These are phyloP conservation scores for Coregonus suidteri DNA, from an alignment of 2,797 vertebrate genomes.

Conservation along the genomic window DNA sequence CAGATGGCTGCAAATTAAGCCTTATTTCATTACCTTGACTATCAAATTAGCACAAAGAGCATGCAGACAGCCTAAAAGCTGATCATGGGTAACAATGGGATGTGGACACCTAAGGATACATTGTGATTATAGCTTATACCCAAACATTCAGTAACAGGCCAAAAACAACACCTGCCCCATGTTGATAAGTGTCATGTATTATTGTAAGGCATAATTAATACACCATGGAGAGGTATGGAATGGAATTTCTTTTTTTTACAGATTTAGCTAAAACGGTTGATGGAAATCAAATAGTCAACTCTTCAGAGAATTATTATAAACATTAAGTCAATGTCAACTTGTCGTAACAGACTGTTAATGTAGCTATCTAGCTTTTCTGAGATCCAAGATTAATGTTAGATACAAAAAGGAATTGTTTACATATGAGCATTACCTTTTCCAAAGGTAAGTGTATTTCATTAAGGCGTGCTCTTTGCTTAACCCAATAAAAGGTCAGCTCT, in stretches of 20 bases:
- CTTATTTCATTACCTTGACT: conserved; percentile 49
- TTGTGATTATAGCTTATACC: not conserved
- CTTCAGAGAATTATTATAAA: not conserved
- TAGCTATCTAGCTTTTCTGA: not conserved
- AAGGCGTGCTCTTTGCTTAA: not conserved
- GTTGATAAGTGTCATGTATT: too few species aligned
- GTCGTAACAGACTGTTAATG: not conserved
- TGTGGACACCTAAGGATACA: conserved; percentile 37
- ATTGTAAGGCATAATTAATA: too few species aligned
- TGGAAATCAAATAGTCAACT: not conserved
- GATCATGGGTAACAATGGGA: conserved; percentile 53
- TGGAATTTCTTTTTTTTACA: not conserved
- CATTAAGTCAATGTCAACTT: not conserved
- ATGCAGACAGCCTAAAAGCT: conserved; percentile 42
- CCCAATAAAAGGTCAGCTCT: conserved; percentile 1
- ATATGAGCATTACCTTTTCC: not conserved
- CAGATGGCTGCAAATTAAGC: too few species aligned
- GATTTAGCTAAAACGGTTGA: not conserved
- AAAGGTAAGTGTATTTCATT: not conserved
- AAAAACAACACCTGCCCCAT: too few species aligned
- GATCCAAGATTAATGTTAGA: too few species aligned
- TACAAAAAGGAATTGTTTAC: too few species aligned
- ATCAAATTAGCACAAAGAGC: conserved; percentile 51
- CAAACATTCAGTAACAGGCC: not conserved
- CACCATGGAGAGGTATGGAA: not conserved